Evolutionary conservation across 2,888 invertebrate genomes (phyloP).

Genomic region (Ceriagrion tenellum): DNA sequence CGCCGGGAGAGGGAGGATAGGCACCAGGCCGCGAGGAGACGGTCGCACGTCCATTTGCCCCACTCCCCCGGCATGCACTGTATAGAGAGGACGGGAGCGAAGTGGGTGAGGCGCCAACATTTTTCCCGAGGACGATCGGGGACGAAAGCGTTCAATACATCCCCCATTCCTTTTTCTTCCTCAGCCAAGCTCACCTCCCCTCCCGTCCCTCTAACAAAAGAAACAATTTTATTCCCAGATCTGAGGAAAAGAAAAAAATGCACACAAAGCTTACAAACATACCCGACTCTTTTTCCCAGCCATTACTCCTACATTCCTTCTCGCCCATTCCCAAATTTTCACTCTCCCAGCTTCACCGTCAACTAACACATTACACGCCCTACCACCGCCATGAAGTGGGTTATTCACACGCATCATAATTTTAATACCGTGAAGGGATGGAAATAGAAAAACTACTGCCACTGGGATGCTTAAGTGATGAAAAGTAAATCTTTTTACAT

Average conservation of each 20-base stretch:
- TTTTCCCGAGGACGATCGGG: background rate
- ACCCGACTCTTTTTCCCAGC: background rate
- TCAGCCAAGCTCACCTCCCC: background rate
- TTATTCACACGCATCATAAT: too few species aligned
- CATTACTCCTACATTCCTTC: background rate
- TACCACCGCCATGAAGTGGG: too few species aligned
- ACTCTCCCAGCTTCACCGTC: background rate
- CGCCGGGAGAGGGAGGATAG: background rate
- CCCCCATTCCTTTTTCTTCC: background rate
- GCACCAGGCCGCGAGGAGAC: background rate
- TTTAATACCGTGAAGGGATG: too few species aligned
- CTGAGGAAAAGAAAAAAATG: background rate
- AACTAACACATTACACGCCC: background rate
- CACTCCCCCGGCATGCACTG: background rate
- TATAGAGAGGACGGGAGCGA: too few species aligned
- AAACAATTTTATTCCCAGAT: background rate
- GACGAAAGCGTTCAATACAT: slow-evolving; percentile 6
- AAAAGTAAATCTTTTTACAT: too few species aligned
- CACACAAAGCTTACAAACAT: background rate
- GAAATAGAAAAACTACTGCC: too few species aligned
- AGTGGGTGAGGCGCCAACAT: slow-evolving; percentile 14
- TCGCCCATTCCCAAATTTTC: background rate
- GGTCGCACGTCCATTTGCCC: background rate
- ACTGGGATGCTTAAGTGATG: too few species aligned
- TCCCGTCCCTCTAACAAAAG: background rate